Base-by-base conservation (phyloP, 2,888 invertebrate genomes). In the Ochropacha duplaris region DNA sequence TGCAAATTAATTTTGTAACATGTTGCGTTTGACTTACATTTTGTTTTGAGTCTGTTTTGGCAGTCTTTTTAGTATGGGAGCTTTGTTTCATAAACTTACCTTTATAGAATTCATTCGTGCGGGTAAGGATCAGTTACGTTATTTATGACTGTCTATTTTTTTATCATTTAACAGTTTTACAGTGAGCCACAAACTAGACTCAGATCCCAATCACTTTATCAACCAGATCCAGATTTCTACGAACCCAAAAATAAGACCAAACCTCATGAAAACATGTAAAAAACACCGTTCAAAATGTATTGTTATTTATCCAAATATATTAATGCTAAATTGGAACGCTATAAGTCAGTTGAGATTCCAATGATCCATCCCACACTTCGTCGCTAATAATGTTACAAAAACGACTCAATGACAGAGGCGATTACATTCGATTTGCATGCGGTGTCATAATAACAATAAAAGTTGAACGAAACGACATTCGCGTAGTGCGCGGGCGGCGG, bases 361-460 rank as follows among this genome's bases (percentile, higher is more conserved):
- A 19, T 44, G 44, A 19, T 44, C 19, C 44, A 9, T 6, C 85
- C 84, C 80, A 84, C 84, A 68, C 69, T 60, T 58, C 54, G 22
- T 24, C 59, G 60, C 69, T 79, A 79, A 81, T 79, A 71, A 72
- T 67, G 68, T 73, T 76, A 83, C 72, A 85, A 88, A 87, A 87
- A 86, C 79, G 63, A 67, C 68, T 79, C 81, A 83, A 86, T 86
- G 83, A 84, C 86, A 78, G 69, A 60, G 57, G 69, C 62, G 68
- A 76, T 77, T 77, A 78, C 80, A 39, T 39, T n/a, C 39, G 72
- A 86, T 87, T 87, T 84, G 83, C 86, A 86, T 86, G 76, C 70
- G 65, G 75, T 74, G 79, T 79, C 81, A 74, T 75, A 78, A 74
- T 69, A 78, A 76, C 72, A 76, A 74, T 60, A 67, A 66, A 60